Conservation (phyloP, 1,140 invertebrate genomes). For the Vanessa atalanta region DNA sequence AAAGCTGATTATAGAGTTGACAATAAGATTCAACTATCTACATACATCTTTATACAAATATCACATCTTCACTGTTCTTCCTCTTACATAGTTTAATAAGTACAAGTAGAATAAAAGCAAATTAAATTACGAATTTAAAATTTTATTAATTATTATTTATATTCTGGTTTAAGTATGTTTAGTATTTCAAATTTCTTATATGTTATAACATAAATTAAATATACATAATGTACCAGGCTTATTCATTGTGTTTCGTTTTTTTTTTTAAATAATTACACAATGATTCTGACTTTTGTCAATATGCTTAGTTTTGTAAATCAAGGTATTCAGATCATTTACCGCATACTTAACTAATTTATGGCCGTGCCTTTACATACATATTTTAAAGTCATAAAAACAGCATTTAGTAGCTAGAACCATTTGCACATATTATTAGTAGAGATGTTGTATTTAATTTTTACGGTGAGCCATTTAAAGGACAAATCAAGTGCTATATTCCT, state of each 20-base stretch:
- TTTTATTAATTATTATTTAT: neutral
- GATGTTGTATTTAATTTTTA: neutral
- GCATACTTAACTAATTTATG: neutral
- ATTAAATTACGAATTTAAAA: neutral
- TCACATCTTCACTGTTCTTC: neutral
- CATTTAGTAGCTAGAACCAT: constrained; percentile 25
- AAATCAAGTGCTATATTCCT: neutral
- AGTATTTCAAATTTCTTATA: too few species aligned
- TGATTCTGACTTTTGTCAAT: too few species aligned
- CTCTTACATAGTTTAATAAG: neutral
- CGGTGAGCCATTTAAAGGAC: neutral
- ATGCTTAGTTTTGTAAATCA: too few species aligned
- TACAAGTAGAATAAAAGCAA: neutral
- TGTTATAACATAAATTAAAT: too few species aligned
- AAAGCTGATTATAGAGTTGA: constrained; percentile 20
- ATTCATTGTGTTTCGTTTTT: too few species aligned
- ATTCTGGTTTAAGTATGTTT: too few species aligned
- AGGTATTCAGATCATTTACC: too few species aligned
- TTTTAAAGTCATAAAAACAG: constrained; percentile 6
- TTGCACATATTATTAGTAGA: constrained; percentile 3
- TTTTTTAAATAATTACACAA: too few species aligned
- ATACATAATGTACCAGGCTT: too few species aligned
- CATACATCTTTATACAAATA: constrained; percentile 1
- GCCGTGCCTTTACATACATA: neutral
- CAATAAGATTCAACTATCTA: constrained; percentile 20